Evolutionary conservation across 2,113 vertebrate genomes (phyloP).

Genomic region (Piprites chloris): DNA sequence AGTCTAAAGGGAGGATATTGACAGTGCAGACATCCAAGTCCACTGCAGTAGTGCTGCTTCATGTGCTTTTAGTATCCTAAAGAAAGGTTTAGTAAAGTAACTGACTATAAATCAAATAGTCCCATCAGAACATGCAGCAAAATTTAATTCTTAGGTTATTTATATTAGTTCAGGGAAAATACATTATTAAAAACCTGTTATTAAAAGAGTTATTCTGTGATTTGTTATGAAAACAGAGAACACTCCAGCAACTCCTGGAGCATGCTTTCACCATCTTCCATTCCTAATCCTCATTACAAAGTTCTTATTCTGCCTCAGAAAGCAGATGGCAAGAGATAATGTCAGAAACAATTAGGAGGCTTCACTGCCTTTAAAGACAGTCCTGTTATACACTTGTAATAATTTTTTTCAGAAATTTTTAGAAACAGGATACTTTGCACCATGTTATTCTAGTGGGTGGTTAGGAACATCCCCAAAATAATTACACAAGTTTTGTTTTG

Average conservation of each 20-base stretch:
- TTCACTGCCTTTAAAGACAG: slow-evolving; percentile 50
- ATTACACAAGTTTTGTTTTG: not conserved
- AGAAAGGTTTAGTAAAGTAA: not conserved
- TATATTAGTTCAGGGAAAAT: not conserved
- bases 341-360: slow-evolving; percentile 78
- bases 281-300: slow-evolving; percentile 75
- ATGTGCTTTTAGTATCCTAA: not conserved
- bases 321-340: slow-evolving; percentile 86
- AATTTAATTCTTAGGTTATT: not conserved
- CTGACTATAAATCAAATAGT: not conserved
- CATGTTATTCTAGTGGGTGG: not conserved
- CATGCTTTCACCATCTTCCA: slow-evolving; percentile 55
- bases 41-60: not conserved
- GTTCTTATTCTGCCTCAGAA: slow-evolving; percentile 75
- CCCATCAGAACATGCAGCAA: not conserved
- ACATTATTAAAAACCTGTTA: not conserved
- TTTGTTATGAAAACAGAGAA: slow-evolving; percentile 49
- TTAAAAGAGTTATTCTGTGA: not conserved
- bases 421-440: not conserved
- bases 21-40: slow-evolving; percentile 15
- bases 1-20: not conserved
- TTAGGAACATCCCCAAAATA: not conserved
- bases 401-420: not conserved
- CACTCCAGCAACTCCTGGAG: slow-evolving; percentile 73
- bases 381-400: not conserved